Conservation (phyloP, 2,113 vertebrate species). For the Tragelaphus buxtoni region DNA sequence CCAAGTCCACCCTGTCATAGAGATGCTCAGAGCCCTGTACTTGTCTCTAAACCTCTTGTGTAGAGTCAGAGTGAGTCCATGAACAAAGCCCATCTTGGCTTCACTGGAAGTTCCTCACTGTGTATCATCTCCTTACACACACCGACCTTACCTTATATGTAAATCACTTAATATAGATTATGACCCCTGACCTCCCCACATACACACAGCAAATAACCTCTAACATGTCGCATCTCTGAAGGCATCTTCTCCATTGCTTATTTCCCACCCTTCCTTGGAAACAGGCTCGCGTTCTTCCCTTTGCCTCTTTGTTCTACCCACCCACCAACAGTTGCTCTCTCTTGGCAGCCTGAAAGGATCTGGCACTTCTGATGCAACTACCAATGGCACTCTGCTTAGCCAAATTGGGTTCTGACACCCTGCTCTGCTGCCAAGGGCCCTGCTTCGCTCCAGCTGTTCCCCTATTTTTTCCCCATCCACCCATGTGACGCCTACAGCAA, state of each 20-base stretch:
- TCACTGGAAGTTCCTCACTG: not conserved
- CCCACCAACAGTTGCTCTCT: not conserved
- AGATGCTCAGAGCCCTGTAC: not conserved
- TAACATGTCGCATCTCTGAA: not conserved
- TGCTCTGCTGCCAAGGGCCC: not conserved
- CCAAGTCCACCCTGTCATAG: not conserved
- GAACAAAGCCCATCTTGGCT: not conserved
- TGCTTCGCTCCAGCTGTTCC: slow-evolving; percentile 47
- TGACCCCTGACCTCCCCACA: not conserved
- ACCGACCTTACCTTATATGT: not conserved
- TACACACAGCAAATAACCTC: not conserved
- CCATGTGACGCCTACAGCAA: not conserved
- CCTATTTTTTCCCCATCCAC: not conserved
- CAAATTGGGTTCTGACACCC: slow-evolving; percentile 27
- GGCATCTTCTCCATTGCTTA: not conserved
- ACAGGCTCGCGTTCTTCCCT: not conserved
- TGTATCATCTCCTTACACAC: not conserved
- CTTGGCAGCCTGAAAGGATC: not conserved
- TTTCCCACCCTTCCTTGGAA: not conserved
- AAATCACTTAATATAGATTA: not conserved
- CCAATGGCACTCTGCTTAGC: not conserved
- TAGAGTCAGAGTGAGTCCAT: not conserved
- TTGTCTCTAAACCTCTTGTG: not conserved
- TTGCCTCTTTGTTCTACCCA: not conserved
- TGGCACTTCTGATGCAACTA: not conserved